Percentiles rank a stretch among this genome's conserved stretches.
phyloP scores from a whole-genome alignment of 1,140 invertebrate species.

The Spodoptera frugiperda region DNA sequence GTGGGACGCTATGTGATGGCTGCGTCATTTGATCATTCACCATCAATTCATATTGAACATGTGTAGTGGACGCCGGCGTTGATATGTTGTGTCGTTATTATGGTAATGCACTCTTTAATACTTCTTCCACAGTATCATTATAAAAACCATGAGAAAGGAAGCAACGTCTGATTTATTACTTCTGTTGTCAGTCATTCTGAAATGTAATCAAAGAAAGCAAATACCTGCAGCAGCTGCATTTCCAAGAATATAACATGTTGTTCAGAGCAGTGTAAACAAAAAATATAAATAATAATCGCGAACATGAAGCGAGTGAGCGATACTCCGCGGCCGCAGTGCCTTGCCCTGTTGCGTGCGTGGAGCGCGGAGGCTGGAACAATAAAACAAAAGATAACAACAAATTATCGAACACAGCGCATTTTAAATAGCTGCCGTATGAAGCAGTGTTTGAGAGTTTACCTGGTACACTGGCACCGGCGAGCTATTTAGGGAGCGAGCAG shows the following conservation, averaged over 20 bases:
- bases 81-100: background rate
- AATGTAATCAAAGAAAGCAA: too few relatives aligned
- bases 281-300: background rate
- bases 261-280: background rate
- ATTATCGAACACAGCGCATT: conserved; percentile 12
- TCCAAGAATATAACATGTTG: conserved; percentile 6
- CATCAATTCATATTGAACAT: background rate
- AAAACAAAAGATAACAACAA: conserved; percentile 9
- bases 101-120: too few relatives aligned
- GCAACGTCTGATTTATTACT: too few relatives aligned
- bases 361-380: background rate
- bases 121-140: too few relatives aligned
- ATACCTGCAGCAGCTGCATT: background rate
- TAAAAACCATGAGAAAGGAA: too few relatives aligned
- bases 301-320: background rate
- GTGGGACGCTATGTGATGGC: background rate
- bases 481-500: conserved; percentile 6
- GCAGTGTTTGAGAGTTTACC: conserved; percentile 1
- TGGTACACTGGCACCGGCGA: background rate
- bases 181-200: too few relatives aligned
- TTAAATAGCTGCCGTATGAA: conserved; percentile 15
- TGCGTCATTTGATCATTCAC: background rate
- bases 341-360: conserved; percentile 5
- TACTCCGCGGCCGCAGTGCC: background rate
- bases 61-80: background rate